Evolutionary conservation across 2,888 invertebrate species (phyloP), one percentile per base, ranked within the genome.

Genomic region (Apodemia hepburni): DNA sequence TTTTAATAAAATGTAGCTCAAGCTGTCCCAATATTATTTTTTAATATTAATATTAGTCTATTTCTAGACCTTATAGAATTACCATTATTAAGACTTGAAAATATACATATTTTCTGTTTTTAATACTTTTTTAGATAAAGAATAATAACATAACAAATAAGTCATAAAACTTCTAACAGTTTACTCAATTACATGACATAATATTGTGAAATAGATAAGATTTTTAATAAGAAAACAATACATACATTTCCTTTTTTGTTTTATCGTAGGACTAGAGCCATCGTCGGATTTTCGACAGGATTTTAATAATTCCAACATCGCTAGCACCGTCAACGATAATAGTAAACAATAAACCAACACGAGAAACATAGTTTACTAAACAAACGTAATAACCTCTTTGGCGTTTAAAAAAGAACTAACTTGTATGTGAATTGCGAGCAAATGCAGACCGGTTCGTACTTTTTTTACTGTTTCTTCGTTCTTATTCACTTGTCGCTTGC

Each of bases 201-300:
- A 42, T 42, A 42, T 42, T 15, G 42, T 42, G 15, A 42, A 42
- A 42, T 42, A 42, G 15, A 42, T 42, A 15, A 42, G 42, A 42
- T 15, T 15, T 15, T 12, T 38, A 42, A 42, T 42, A 42, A 42
- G 42, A 42, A 42, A 42, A 42, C 42, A 42, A 3, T 47, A 47
- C 45, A 47, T 47, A 47, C 45, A 47, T 47, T 17, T 47, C 45
- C 45, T 17, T 47, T 47, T 47, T 17, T 0, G 45, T 47, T 47
- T 47, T 6, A 15, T 47, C 45, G 17, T 8, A 17, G 45, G 0
- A 47, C 8, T 47, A 47, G 45, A 17, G n/a, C 2, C 45, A 7
- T 47, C 45, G n/a, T 47, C n/a, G 45, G 45, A 47, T 47, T 47
- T 47, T 47, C 45, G 45, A 8, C 45, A 47, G n/a, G 45, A 47